These are phyloP conservation scores for Alitta virens DNA, from an alignment of 2,888 invertebrate genomes.

Conservation along the genomic window DNA sequence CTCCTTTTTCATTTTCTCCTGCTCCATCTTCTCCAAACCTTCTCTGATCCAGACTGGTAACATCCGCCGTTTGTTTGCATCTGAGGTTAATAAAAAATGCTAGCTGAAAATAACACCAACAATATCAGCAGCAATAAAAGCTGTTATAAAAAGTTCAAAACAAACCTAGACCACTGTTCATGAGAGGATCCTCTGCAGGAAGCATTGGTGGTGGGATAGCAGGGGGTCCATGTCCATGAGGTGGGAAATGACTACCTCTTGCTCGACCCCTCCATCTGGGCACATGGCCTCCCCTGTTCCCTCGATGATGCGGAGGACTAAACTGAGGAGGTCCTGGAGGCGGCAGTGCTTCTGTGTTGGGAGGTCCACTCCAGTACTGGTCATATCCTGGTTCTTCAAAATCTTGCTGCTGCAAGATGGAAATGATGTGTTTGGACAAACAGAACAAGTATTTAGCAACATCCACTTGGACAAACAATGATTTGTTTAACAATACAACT, in stretches of 20 bases:
- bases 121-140: background rate
- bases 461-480: too few species aligned
- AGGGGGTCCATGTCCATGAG: background rate
- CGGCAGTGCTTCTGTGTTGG: too few species aligned
- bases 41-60: conserved; percentile 97
- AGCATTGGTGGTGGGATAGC: background rate
- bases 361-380: background rate
- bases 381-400: background rate
- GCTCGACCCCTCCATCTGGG: too few species aligned
- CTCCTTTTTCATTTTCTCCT: conserved; percentile 48
- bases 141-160: background rate
- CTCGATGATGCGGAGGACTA: too few species aligned
- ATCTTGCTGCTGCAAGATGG: too few species aligned
- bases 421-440: too few species aligned
- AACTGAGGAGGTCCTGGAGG: too few species aligned
- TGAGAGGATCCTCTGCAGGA: background rate
- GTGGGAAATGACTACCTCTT: too few species aligned
- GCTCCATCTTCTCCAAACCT: conserved; percentile 70
- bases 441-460: too few species aligned
- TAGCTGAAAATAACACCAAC: background rate
- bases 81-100: conserved; percentile 25
- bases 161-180: background rate
- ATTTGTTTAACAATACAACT: too few species aligned
- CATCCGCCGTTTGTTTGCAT: conserved; percentile 69
- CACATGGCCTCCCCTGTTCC: too few species aligned